Base-by-base conservation (phyloP, 2,888 invertebrate genomes). In the Lithosia quadra region DNA sequence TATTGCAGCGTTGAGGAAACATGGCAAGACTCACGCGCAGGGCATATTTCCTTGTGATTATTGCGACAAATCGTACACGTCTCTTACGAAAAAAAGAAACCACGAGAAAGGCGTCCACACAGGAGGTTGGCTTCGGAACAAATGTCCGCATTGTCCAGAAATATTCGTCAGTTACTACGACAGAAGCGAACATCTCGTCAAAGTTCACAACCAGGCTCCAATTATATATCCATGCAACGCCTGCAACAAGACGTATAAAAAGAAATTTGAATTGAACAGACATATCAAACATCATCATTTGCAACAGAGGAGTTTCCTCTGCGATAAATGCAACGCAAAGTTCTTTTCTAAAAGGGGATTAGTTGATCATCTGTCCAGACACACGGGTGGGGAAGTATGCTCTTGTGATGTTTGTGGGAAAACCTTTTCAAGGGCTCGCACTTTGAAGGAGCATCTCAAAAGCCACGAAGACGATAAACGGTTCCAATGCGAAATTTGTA, bases 51-150 rank as follows among this genome's bases (percentile, higher is more conserved):
- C 95, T 0, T 96, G 96, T 79, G 91, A 91, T 22, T 93, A 87
- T 59, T 96, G 96, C 76, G 94, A 92, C 0, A 96, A 96, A 79
- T 86, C 91, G 13, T 96, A 95, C 82, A 95, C 95, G 5, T 94
- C 96, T 0, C 77, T 94, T 1, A 93, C 91, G 0, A 95, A 95
- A 77, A 94, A 93, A 69, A 81, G 91, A 0, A 93, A 95, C 63
- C 95, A 95, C 73, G 92, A 93, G 15, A 94, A 92, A 67, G 95
- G 95, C 0, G 95, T 94, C 0, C 95, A 95, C 68, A 92, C 88
- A 0, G 91, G 93, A 1, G 95, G 94, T 0, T 95, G 90, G 95
- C 80, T 89, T 74, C 88, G 90, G 78, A 95, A 85, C 89, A 96
- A 92, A 80, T 96, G 91, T 24, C 93, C 92, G 0, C 92, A 94